A percentile compares a stretch with the other conserved stretches of the same genome.
These are phyloP conservation scores for Dasyprocta punctata DNA, from an alignment of 2,113 vertebrate genomes.

Conservation along the genomic window DNA sequence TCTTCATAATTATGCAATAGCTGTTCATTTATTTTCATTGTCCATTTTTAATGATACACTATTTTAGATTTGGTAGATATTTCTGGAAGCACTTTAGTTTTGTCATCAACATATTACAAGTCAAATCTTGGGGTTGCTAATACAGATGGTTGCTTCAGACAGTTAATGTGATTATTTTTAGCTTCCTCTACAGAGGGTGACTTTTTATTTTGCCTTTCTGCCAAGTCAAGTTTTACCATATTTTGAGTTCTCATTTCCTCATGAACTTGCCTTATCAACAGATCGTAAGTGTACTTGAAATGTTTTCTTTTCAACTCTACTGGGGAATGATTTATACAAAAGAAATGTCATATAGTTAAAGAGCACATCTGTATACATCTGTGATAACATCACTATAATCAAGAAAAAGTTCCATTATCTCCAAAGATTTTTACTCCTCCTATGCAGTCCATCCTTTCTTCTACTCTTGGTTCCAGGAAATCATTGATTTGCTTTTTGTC, in stretches of 20 bases:
- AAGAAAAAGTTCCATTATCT: not conserved
- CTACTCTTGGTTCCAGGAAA: not conserved
- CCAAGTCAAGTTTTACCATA: not conserved
- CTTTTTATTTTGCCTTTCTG: not conserved
- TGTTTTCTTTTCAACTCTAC: not conserved
- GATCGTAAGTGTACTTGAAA: not conserved
- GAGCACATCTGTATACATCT: not conserved
- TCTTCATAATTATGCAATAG: not conserved
- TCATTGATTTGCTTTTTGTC: conserved; percentile 8
- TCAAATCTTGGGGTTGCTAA: not conserved
- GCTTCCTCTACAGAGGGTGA: not conserved
- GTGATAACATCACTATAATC: not conserved
- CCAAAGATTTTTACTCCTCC: not conserved
- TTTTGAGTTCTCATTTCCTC: conserved; percentile 16
- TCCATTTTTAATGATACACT: conserved; percentile 14
- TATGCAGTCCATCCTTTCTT: not conserved
- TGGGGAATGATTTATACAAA: conserved; percentile 10
- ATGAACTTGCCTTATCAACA: conserved; percentile 28
- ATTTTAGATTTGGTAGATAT: not conserved
- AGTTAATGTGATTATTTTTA: conserved; percentile 6
- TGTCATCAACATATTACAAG: not conserved
- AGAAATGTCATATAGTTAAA: conserved; percentile 22
- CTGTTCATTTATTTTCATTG: not conserved
- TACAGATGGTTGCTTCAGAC: not conserved
- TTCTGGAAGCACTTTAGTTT: conserved; percentile 29